A percentile compares a stretch with the other conserved stretches of the same genome.
phyloP scores from a whole-genome alignment of 64 coral and sea anemone genomes.

The Stichodactyla mertensii region DNA sequence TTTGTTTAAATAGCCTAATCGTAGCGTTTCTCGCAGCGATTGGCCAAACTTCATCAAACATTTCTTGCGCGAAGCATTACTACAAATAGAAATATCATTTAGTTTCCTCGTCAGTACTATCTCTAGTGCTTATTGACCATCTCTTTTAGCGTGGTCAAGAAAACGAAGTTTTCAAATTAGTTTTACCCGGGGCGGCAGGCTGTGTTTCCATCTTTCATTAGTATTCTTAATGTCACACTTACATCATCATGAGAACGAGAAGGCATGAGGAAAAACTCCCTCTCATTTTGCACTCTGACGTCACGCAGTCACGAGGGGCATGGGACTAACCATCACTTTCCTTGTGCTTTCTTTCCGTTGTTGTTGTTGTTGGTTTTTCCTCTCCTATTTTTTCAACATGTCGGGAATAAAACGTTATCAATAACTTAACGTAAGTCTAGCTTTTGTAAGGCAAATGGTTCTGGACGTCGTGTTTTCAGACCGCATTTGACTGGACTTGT shows the following conservation, averaged over 20 bases:
- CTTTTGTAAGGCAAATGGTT: too few relatives aligned
- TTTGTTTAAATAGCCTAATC: not conserved
- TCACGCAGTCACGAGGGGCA: not conserved
- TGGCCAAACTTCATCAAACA: not conserved
- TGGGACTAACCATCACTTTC: not conserved
- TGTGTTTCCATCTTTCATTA: not conserved
- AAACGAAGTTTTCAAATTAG: not conserved
- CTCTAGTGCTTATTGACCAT: not conserved
- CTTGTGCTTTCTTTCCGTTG: not conserved
- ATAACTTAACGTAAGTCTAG: too few relatives aligned
- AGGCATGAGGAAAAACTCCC: not conserved
- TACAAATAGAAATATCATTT: not conserved
- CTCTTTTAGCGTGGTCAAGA: not conserved
- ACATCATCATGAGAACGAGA: not conserved
- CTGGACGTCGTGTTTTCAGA: not conserved
- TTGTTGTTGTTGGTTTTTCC: not conserved
- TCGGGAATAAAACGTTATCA: too few relatives aligned
- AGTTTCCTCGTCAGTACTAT: not conserved
- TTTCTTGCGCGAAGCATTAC: not conserved
- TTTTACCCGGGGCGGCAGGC: conserved; percentile 3
- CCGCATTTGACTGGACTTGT: not conserved
- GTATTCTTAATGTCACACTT: too few relatives aligned
- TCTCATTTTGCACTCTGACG: not conserved
- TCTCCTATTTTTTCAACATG: not conserved
- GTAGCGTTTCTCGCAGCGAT: not conserved